phyloP scores from a whole-genome alignment of 2,888 invertebrate genomes.

The Digitonthophagus gazella region DNA sequence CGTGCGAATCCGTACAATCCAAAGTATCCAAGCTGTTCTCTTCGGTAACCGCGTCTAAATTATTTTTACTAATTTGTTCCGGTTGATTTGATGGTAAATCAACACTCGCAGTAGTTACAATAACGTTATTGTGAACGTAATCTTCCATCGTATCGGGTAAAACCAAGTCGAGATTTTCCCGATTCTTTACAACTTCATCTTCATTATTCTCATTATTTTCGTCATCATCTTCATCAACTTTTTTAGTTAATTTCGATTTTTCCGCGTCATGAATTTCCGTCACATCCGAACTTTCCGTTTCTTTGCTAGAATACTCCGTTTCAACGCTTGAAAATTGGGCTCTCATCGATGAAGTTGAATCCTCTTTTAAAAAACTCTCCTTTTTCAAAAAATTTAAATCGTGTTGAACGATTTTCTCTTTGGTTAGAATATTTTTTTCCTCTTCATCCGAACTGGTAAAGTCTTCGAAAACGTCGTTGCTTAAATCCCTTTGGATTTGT shows the following conservation, averaged over 20 bases:
- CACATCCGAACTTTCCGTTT: conserved; percentile 18
- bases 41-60: conserved; percentile 61
- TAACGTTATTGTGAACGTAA: conserved; percentile 63
- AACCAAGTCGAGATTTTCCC: too few species aligned
- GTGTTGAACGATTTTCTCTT: background rate
- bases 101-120: conserved; percentile 70
- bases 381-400: conserved; percentile 3
- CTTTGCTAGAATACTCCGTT: conserved; percentile 24
- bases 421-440: background rate
- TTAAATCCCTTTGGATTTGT: conserved; percentile 53
- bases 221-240: background rate
- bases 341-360: conserved; percentile 21
- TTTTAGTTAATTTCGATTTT: background rate
- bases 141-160: conserved; percentile 35
- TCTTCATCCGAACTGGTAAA: background rate
- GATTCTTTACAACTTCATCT: background rate
- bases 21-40: conserved; percentile 55
- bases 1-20: conserved; percentile 52
- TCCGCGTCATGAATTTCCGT: conserved; percentile 11
- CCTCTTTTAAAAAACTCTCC: conserved; percentile 21
- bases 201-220: background rate
- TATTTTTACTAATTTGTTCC: conserved; percentile 32
- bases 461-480: conserved; percentile 50
- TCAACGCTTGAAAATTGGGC: conserved; percentile 25
- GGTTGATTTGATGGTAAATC: conserved; percentile 53